Percentiles rank a stretch among this genome's conserved stretches.
These are phyloP conservation scores for Solea senegalensis DNA, from an alignment of 2,113 vertebrate genomes.

Conservation along the genomic window DNA sequence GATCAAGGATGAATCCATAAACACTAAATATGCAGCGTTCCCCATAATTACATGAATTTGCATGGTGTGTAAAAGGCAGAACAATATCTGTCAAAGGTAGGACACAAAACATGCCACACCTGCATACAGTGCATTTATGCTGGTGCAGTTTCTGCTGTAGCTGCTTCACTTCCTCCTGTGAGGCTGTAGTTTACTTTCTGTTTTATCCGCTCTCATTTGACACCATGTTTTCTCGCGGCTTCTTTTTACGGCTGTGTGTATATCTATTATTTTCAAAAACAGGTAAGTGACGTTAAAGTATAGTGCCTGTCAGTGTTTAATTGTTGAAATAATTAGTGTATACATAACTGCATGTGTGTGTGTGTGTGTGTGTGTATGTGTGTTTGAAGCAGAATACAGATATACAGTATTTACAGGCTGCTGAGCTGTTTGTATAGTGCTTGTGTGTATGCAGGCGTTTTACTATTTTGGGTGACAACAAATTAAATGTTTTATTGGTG, in stretches of 20 bases:
- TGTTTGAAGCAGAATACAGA: neutral
- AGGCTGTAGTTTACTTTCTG: neutral
- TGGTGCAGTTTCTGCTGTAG: neutral
- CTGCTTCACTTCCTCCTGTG: slow-evolving; percentile 19
- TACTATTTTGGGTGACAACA: no score
- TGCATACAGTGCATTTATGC: neutral
- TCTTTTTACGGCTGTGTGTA: neutral
- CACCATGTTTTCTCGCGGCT: slow-evolving; percentile 2
- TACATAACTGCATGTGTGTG: neutral
- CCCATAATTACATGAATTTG: no score
- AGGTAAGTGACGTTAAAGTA: slow-evolving; percentile 32
- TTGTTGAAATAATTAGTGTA: neutral
- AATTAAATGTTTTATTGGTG: no score
- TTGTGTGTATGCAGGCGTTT: no score
- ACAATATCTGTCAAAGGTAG: neutral
- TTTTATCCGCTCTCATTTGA: neutral
- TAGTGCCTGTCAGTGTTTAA: neutral
- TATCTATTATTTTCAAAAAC: slow-evolving; percentile 8
- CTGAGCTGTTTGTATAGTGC: no score
- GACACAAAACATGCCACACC: neutral
- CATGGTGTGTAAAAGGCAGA: no score
- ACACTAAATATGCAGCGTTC: no score
- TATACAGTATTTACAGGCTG: no score
- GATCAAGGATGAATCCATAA: no score
- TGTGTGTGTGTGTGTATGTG: no score